Conservation (phyloP, 2,888 invertebrate species). For the Psylliodes chrysocephalus region DNA sequence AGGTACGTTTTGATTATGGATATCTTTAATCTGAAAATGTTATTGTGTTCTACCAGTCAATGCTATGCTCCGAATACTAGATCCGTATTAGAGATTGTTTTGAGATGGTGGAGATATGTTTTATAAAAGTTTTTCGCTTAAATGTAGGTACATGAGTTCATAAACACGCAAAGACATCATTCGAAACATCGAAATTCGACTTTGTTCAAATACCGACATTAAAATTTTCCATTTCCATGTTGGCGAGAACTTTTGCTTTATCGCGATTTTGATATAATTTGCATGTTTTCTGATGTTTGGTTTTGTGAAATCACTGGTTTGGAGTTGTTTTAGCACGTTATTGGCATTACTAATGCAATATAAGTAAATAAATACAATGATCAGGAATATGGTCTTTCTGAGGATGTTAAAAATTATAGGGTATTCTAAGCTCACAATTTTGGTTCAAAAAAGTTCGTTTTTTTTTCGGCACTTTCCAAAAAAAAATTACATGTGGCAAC, state of each 20-base stretch:
- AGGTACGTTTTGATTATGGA: too few relatives aligned
- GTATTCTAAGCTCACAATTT: too few relatives aligned
- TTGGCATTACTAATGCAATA: too few relatives aligned
- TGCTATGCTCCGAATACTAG: conserved; percentile 32
- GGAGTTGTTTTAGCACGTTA: neutral
- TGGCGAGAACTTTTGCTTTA: conserved; percentile 17
- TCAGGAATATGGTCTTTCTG: too few relatives aligned
- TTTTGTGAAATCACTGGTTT: neutral
- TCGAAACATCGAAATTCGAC: conserved; percentile 26
- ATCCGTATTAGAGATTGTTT: conserved; percentile 29
- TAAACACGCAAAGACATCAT: conserved; percentile 38
- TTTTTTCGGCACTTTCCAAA: too few relatives aligned
- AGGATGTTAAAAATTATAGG: too few relatives aligned
- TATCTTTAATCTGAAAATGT: neutral
- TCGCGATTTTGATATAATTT: conserved; percentile 23
- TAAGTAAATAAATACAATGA: too few relatives aligned
- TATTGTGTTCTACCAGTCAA: conserved; percentile 22
- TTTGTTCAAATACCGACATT: conserved; percentile 22
- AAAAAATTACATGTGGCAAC: too few relatives aligned
- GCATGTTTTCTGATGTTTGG: conserved; percentile 13
- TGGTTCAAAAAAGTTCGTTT: too few relatives aligned
- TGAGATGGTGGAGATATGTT: conserved; percentile 36
- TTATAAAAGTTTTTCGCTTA: conserved; percentile 37
- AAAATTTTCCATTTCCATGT: conserved; percentile 29
- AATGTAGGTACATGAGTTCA: conserved; percentile 32